These are phyloP conservation scores for Andrena flavipes DNA, from an alignment of 2,888 invertebrate genomes.

Conservation along the genomic window DNA sequence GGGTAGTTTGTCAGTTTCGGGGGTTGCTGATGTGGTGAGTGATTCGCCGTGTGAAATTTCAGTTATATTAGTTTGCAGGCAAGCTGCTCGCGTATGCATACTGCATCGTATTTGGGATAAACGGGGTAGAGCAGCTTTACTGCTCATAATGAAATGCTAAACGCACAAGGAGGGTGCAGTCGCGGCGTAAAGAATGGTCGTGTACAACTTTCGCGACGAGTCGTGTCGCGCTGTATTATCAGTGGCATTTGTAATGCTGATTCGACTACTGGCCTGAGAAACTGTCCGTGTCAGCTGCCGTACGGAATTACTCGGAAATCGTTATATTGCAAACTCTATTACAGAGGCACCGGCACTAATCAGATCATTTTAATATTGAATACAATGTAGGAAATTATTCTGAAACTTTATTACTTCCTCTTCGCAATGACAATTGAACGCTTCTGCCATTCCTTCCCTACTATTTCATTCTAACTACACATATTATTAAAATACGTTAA, in stretches of 20 bases:
- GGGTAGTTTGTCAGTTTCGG: not conserved
- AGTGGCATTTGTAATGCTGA: slow-evolving; percentile 66
- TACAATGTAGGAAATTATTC: no score
- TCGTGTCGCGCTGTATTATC: slow-evolving; percentile 59
- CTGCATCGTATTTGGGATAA: not conserved
- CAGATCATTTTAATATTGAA: no score
- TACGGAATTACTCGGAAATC: slow-evolving; percentile 42
- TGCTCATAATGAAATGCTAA: slow-evolving; percentile 68
- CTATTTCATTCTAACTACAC: no score
- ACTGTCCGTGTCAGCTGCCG: slow-evolving; percentile 46
- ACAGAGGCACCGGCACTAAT: no score
- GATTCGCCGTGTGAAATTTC: not conserved
- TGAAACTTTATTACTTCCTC: no score
- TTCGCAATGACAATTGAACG: no score
- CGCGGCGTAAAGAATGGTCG: slow-evolving; percentile 62
- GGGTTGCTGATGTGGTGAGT: not conserved
- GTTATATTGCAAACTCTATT: no score
- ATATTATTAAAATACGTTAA: no score
- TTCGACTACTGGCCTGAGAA: slow-evolving; percentile 57
- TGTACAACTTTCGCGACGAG: slow-evolving; percentile 66
- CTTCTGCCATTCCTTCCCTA: no score
- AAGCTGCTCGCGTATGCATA: not conserved
- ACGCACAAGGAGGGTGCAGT: slow-evolving; percentile 53
- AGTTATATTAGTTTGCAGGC: slow-evolving; percentile 1
- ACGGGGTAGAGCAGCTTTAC: slow-evolving; percentile 31